Percentiles rank a stretch among this genome's conserved stretches.
Evolutionary conservation across 2,888 invertebrate genomes (phyloP).

Genomic region (Pinctada fucata): DNA sequence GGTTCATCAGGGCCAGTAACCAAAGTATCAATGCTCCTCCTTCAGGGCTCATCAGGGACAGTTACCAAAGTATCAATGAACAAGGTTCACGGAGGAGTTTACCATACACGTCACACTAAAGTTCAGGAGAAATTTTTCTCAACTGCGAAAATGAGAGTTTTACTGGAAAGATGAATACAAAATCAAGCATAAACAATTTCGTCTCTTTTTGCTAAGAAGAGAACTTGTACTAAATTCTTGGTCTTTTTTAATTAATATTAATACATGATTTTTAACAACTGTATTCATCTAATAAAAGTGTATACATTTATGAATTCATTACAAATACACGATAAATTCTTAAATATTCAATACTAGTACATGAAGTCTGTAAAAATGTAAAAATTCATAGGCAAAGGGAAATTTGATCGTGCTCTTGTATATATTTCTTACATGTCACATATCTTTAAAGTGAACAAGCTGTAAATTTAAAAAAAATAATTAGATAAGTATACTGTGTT

Average conservation of each 20-base stretch:
- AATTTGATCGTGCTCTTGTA: background rate
- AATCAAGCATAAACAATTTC: no score
- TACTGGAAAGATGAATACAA: no score
- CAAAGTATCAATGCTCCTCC: background rate
- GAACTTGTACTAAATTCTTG: no score
- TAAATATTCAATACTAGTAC: background rate
- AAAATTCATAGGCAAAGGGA: background rate
- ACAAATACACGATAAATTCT: slow-evolving; percentile 1
- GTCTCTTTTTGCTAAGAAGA: no score
- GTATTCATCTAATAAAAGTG: no score
- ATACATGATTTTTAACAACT: no score
- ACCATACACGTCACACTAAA: background rate
- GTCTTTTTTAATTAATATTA: no score
- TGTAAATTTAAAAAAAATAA: no score
- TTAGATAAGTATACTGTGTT: no score
- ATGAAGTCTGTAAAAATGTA: background rate
- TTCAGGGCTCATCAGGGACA: no score
- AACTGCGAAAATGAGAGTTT: no score
- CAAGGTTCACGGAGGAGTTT: background rate
- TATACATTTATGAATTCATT: background rate
- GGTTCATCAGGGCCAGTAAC: background rate
- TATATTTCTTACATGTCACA: slow-evolving; percentile 1
- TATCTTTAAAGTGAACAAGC: background rate
- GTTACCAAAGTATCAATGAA: no score
- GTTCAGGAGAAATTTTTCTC: background rate